These are phyloP conservation scores for Calephelis nemesis DNA, from an alignment of 1,140 invertebrate genomes.

Conservation along the genomic window DNA sequence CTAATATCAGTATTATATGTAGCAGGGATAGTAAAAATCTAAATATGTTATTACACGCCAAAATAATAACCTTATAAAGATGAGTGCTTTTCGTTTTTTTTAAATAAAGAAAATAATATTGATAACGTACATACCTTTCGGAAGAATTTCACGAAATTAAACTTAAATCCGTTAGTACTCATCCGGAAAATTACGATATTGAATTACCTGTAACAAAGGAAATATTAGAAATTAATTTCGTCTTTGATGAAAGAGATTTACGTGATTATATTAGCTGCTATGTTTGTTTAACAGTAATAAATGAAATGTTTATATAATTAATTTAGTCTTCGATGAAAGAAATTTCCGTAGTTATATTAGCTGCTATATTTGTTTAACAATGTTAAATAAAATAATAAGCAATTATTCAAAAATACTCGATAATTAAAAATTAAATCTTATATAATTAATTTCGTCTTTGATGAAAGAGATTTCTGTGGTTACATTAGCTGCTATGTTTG, in stretches of 20 bases:
- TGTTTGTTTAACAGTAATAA: no score
- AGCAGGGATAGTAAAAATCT: no score
- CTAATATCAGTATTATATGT: no score
- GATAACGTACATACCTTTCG: not conserved
- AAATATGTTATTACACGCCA: no score
- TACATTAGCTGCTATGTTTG: not conserved
- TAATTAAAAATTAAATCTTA: no score
- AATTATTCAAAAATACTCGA: no score
- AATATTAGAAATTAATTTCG: not conserved
- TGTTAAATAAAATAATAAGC: no score
- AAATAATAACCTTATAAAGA: no score
- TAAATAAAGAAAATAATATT: not conserved
- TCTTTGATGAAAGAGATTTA: not conserved
- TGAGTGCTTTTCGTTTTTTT: no score
- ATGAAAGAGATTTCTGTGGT: not conserved
- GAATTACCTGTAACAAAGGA: constrained; percentile 12
- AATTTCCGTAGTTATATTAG: not conserved
- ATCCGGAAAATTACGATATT: constrained; percentile 7
- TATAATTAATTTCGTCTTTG: constrained; percentile 2
- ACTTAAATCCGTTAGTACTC: not conserved
- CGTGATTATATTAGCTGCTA: not conserved
- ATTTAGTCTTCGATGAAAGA: not conserved
- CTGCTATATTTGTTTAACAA: not conserved
- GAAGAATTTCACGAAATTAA: not conserved
- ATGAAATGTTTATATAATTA: not conserved